Conservation (phyloP, 2,797 vertebrate genomes). For the Zenarchopterus dispar region DNA sequence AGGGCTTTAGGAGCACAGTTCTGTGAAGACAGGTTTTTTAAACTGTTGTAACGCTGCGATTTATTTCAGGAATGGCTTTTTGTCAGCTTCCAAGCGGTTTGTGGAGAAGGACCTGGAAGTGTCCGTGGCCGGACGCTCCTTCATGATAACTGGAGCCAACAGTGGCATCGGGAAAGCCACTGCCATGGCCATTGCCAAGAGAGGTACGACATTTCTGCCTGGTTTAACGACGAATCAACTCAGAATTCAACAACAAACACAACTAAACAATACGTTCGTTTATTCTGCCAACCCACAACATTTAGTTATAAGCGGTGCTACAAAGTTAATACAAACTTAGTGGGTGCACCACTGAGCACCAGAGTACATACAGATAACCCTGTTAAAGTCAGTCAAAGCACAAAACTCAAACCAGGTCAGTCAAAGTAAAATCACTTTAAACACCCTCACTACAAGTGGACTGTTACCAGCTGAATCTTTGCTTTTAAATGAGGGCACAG, state of each 20-base stretch:
- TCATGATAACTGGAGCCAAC: conserved; percentile 86
- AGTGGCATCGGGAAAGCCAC: conserved; percentile 84
- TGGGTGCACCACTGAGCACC: too few relatives aligned
- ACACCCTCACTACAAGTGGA: too few relatives aligned
- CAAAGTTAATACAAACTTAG: too few relatives aligned
- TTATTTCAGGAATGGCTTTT: conserved; percentile 73
- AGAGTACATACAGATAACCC: too few relatives aligned
- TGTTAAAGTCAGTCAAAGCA: too few relatives aligned
- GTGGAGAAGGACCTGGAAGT: conserved; percentile 84
- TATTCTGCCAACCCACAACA: too few relatives aligned
- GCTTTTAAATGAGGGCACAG: too few relatives aligned
- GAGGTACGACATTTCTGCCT: conserved; percentile 59
- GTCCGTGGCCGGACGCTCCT: conserved; percentile 79
- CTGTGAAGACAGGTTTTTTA: background rate
- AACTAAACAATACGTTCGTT: background rate
- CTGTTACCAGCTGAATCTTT: too few relatives aligned
- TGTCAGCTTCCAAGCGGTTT: conserved; percentile 80
- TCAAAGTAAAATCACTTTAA: too few relatives aligned
- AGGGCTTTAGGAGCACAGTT: background rate
- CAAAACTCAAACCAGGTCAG: too few relatives aligned
- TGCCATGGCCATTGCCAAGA: conserved; percentile 83
- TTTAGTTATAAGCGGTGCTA: too few relatives aligned
- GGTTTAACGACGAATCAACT: background rate
- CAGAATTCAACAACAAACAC: background rate
- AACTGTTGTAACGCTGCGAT: background rate